Evolutionary conservation across 2,888 invertebrate genomes (phyloP).

Genomic region (Ganaspis brasiliensis): DNA sequence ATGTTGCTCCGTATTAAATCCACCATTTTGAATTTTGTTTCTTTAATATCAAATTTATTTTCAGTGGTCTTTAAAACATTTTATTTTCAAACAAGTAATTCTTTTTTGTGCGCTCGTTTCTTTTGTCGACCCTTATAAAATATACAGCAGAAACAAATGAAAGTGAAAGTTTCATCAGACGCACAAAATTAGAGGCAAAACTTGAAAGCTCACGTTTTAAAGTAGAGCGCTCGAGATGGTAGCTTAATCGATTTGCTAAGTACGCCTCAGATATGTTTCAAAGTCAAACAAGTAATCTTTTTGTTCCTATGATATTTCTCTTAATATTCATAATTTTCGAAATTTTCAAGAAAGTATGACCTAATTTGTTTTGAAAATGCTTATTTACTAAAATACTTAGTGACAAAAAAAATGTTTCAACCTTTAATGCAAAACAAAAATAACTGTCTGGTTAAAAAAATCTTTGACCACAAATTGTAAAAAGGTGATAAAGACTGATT

Average conservation of each 20-base stretch:
- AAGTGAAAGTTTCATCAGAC: background rate
- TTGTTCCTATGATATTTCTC: conserved; percentile 3
- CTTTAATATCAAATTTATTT: too few relatives aligned
- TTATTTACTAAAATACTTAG: too few relatives aligned
- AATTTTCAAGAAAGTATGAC: too few relatives aligned
- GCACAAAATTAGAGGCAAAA: conserved; percentile 9
- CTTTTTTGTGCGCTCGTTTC: too few relatives aligned
- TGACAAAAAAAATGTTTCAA: too few relatives aligned
- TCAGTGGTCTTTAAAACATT: too few relatives aligned
- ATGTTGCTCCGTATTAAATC: too few relatives aligned
- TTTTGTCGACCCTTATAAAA: background rate
- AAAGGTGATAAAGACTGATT: conserved; percentile 23
- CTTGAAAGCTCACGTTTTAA: background rate
- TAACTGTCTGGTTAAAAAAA: background rate
- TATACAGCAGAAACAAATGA: background rate
- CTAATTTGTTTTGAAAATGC: too few relatives aligned
- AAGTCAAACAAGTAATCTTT: too few relatives aligned
- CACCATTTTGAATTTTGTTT: too few relatives aligned
- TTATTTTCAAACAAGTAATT: too few relatives aligned
- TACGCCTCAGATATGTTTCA: background rate
- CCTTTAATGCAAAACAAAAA: too few relatives aligned
- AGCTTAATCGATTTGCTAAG: background rate
- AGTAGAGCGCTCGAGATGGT: background rate
- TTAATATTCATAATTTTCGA: conserved; percentile 39
- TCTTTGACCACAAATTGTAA: background rate